Conservation (phyloP, 2,113 vertebrate genomes). For the Heterocephalus glaber region DNA sequence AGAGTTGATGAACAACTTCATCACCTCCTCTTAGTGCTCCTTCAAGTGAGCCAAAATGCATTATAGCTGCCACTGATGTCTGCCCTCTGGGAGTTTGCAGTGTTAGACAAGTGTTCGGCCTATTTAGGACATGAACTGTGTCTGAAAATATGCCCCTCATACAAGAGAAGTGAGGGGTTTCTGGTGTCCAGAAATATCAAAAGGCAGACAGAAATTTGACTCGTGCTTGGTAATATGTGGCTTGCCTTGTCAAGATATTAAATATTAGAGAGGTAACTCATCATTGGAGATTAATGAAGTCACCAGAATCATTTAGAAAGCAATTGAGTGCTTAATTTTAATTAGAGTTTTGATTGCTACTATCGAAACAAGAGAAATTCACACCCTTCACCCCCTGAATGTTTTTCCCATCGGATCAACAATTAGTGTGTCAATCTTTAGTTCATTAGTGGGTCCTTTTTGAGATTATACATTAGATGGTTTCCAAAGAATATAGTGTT, state of each 20-base stretch:
- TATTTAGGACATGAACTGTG: slow-evolving; percentile 37
- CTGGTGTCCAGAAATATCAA: slow-evolving; percentile 33
- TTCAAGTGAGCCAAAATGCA: slow-evolving; percentile 42
- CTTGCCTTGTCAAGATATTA: slow-evolving; percentile 39
- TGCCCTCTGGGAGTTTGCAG: slow-evolving; percentile 48
- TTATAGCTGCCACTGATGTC: slow-evolving; percentile 38
- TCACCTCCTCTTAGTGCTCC: slow-evolving; percentile 45
- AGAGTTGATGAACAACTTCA: slow-evolving; percentile 30
- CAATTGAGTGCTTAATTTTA: slow-evolving; percentile 77
- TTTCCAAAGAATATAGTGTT: slow-evolving; percentile 46
- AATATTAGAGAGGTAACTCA: slow-evolving; percentile 60
- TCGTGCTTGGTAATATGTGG: background rate
- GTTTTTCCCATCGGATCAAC: slow-evolving; percentile 45
- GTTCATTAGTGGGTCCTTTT: slow-evolving; percentile 45
- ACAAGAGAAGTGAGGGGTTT: background rate
- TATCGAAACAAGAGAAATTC: slow-evolving; percentile 65
- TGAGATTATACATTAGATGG: slow-evolving; percentile 24
- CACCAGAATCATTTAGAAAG: slow-evolving; percentile 77
- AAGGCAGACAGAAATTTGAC: slow-evolving; percentile 46
- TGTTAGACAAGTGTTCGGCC: slow-evolving; percentile 50
- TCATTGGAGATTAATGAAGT: slow-evolving; percentile 75
- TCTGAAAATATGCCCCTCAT: slow-evolving; percentile 32
- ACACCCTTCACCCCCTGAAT: slow-evolving; percentile 47
- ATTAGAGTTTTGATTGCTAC: slow-evolving; percentile 75
- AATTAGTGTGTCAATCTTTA: slow-evolving; percentile 58